Evolutionary conservation across 1,140 invertebrate genomes (phyloP), one percentile per base, ranked within the genome.

Genomic region (Zaprionus lachaisei): DNA sequence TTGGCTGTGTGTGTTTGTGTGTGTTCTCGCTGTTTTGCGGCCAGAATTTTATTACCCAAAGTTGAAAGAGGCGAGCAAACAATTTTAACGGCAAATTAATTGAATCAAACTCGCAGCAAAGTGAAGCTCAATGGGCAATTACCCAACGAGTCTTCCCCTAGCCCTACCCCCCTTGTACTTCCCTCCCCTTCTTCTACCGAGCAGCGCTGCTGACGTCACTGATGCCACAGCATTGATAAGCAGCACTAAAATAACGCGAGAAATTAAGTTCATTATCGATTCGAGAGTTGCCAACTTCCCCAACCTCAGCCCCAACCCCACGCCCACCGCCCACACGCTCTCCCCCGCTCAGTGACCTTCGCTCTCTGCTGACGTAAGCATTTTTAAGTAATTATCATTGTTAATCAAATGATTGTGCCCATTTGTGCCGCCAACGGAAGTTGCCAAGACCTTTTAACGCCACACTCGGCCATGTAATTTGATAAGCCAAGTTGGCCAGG

Each of bases 241-340:
- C 57, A 58, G 20, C 61, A 67, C 73, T 69, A 67, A 80, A 85
- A 69, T 84, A 66, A 74, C 68, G 77, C 62, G 64, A 82, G 31
- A 85, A 90, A 90, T 85, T 80, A 90, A 82, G 79, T 89, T 89
- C 55, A 70, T 83, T 84, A 90, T 89, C 85, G 85, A 91, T 91
- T 87, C 55, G 61, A 55, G 61, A 55, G 74, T 64, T 17, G 14
- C 24, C 44, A 64, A 34, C 41, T 22, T 9, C 47, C 61, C n/a
- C 28, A 7, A 7, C 26, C 5, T 4, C 26, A 6, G 5, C 4
- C 4, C 26, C 5, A 6, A 28, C 28, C 28, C 28, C 28, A 26
- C 54, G 5, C 51, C 44, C 26, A 24, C 20, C 17, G 5, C 31
- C 9, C 5, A 47, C 17, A 14, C 51, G 4, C 41, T 28, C 12